A percentile compares a stretch with the other conserved stretches of the same genome.
Evolutionary conservation across 2,888 invertebrate species (phyloP).

Genomic region (Epiblema foenella): DNA sequence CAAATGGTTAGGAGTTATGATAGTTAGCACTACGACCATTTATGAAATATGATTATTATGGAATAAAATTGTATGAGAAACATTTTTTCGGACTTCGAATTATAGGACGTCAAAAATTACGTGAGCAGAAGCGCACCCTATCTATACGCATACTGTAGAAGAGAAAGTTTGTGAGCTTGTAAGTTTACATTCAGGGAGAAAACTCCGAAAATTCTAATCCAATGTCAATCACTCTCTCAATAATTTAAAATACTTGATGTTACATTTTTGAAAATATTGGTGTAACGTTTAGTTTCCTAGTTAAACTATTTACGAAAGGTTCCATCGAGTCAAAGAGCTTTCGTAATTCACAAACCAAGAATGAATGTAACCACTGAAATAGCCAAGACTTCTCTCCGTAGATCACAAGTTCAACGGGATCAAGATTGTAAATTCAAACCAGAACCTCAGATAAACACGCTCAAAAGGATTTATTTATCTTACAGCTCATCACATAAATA

Average conservation of each 20-base stretch:
- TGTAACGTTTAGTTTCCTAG: background rate
- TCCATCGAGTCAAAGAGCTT: constrained; percentile 7
- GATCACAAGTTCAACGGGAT: constrained; percentile 28
- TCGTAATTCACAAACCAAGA: constrained; percentile 23
- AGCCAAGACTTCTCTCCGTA: constrained; percentile 7
- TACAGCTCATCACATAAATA: constrained; percentile 39
- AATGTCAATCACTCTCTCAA: too few relatives aligned
- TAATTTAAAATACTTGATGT: background rate
- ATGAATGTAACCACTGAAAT: constrained; percentile 2
- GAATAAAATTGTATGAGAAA: too few relatives aligned
- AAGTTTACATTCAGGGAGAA: background rate
- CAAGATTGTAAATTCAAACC: constrained; percentile 42
- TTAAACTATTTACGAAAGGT: background rate
- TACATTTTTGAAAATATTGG: background rate
- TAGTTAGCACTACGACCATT: too few relatives aligned
- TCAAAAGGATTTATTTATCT: constrained; percentile 37
- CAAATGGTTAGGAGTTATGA: too few relatives aligned
- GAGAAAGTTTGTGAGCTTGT: background rate
- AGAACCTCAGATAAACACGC: constrained; percentile 22
- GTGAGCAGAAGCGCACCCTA: too few relatives aligned
- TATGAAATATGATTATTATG: too few relatives aligned
- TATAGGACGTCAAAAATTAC: too few relatives aligned
- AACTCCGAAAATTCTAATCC: background rate
- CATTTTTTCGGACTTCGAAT: too few relatives aligned
- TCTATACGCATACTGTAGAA: background rate